phyloP scores from a whole-genome alignment of 2,888 invertebrate genomes.

The Spilarctia lutea region DNA sequence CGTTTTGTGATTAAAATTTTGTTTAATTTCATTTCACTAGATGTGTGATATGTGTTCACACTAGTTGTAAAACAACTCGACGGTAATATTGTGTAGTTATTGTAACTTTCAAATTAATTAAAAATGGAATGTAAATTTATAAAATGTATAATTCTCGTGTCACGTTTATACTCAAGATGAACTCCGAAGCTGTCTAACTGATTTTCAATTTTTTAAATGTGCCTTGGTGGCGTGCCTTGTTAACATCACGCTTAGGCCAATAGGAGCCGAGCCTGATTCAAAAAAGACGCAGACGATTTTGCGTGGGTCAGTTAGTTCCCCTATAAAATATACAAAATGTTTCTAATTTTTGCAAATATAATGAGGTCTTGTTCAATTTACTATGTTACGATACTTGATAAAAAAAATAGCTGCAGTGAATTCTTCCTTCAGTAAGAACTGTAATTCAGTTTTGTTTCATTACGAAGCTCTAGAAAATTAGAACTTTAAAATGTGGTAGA shows the following conservation, averaged over 20 bases:
- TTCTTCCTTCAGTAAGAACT: not conserved
- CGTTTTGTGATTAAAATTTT: not conserved
- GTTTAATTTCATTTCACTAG: not conserved
- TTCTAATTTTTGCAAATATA: not conserved
- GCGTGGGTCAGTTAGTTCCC: not conserved
- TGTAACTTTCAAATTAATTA: too few relatives aligned
- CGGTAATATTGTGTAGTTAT: too few relatives aligned
- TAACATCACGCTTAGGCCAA: too few relatives aligned
- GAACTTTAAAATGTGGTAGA: not conserved
- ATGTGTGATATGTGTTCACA: not conserved
- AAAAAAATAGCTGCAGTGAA: too few relatives aligned
- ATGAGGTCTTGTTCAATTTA: not conserved
- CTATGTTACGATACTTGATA: not conserved
- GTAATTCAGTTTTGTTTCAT: not conserved
- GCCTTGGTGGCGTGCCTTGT: too few relatives aligned
- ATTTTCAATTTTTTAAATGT: too few relatives aligned
- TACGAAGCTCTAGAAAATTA: not conserved
- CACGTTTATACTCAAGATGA: too few relatives aligned
- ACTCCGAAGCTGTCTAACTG: too few relatives aligned
- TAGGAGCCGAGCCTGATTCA: too few relatives aligned
- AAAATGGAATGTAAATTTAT: too few relatives aligned
- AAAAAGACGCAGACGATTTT: too few relatives aligned
- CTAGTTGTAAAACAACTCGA: not conserved
- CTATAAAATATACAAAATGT: not conserved
- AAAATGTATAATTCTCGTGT: too few relatives aligned